Conservation (phyloP, 1,140 invertebrate species). For the Drosophila micromelanica region DNA sequence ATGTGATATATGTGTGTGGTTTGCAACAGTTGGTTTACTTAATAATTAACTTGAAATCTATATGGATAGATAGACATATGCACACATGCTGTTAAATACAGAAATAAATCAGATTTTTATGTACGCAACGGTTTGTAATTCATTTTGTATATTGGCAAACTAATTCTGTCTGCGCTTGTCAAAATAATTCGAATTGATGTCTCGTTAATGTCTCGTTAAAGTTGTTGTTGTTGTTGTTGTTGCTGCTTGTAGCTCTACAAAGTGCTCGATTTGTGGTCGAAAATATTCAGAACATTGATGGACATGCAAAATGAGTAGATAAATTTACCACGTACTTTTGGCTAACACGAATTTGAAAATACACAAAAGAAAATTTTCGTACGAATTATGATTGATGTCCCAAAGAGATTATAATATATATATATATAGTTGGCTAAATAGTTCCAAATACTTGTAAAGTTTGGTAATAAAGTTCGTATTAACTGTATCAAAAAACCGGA, state of each 20-base stretch:
- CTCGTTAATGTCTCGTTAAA: constrained; percentile 62
- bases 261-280: constrained; percentile 42
- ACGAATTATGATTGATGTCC: constrained; percentile 39
- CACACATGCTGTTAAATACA: not conserved
- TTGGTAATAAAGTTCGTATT: no score
- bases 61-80: not conserved
- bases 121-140: constrained; percentile 23
- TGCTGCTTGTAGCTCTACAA: constrained; percentile 43
- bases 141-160: constrained; percentile 35
- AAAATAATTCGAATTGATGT: constrained; percentile 76
- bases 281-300: constrained; percentile 20
- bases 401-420: not conserved
- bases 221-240: constrained; percentile 15
- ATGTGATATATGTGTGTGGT: no score
- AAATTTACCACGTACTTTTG: constrained; percentile 18
- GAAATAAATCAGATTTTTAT: constrained; percentile 13
- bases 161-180: constrained; percentile 70
- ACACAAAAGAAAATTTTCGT: constrained; percentile 10
- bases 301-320: constrained; percentile 30
- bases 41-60: constrained; percentile 6
- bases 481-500: not conserved
- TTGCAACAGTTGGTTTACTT: constrained; percentile 9
- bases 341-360: constrained; percentile 8
- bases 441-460: not conserved
- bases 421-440: not conserved